Conservation (phyloP, 2,888 invertebrate genomes). For the Electrophaes corylata region DNA sequence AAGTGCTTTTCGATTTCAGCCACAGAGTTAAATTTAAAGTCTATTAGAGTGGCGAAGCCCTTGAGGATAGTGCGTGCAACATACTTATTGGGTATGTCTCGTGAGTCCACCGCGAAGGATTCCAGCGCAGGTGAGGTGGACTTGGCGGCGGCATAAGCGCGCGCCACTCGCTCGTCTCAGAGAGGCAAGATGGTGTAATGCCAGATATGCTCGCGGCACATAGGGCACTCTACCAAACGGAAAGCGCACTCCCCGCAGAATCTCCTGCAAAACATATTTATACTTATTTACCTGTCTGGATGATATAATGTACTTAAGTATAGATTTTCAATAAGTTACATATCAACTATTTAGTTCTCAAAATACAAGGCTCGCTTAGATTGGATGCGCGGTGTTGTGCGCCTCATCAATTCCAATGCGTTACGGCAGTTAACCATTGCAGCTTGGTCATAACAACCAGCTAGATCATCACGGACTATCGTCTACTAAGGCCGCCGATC, state of each 20-base stretch:
- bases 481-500: too few species aligned
- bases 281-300: background rate
- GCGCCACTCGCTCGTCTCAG: conserved; percentile 19
- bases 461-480: too few species aligned
- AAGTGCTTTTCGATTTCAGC: background rate
- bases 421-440: too few species aligned
- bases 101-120: background rate
- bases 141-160: background rate
- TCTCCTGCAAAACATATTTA: conserved; percentile 84
- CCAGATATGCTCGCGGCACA: conserved; percentile 86
- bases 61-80: background rate
- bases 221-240: conserved; percentile 92
- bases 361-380: too few species aligned
- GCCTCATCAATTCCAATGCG: too few species aligned
- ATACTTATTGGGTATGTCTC: background rate
- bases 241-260: conserved; percentile 92
- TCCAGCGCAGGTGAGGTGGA: background rate
- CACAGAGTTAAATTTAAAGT: background rate
- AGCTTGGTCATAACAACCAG: too few species aligned
- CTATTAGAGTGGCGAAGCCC: background rate
- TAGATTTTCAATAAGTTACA: too few species aligned
- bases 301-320: too few species aligned
- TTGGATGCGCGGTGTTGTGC: too few species aligned
- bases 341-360: too few species aligned
- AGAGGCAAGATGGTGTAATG: conserved; percentile 6